Evolutionary conservation across 2,113 vertebrate genomes (phyloP), one percentile per base, ranked within the genome.

Genomic region (Shinisaurus crocodilurus): DNA sequence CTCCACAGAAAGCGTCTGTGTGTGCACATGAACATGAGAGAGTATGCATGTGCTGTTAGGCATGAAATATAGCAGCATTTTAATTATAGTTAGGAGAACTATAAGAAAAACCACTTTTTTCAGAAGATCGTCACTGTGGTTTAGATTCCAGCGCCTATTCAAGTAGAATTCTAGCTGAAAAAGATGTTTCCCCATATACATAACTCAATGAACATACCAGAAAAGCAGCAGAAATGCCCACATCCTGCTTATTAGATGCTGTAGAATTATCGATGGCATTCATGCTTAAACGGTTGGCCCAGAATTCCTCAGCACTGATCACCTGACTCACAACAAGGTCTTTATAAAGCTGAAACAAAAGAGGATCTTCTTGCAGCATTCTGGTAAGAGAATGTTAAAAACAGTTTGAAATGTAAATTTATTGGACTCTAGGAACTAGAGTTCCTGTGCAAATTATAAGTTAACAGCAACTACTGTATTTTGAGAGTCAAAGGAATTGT

Each of bases 331-430:
- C 98, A 94, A 99, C 99, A 77, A 99, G 98, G 94, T 99, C 99
- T 97, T 99, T 99, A 96, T 99, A 99, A 90, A 99, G 97, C 96
- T 99, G 99, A 97, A 99, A 99, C 89, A 99, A 98, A 95, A 99
- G 98, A 70, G 99, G 99, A 96, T 99, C 99, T 95, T 99, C 99
- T 97, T 99, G 99, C 94, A 99, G 97, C 99, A 99, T 99, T 97
- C 99, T 99, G 94, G 87, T 89, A 95, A 96, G 70, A 95, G 92
- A 97, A 96, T 34, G 92, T 93, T 97, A 93, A 95, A 95, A 95
- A 96, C 29, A 94, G 32, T 15, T 81, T 81, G 1, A 69, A 95
- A 90, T 95, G 91, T 95, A 96, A 95, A 0, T 70, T 94, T 60
- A 91, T 45, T 93, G 50, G 34, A 37, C 50, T 76, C 25, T 76